Base-by-base conservation (phyloP, 2,113 vertebrate genomes). In the human (Homo sapiens) region DNA sequence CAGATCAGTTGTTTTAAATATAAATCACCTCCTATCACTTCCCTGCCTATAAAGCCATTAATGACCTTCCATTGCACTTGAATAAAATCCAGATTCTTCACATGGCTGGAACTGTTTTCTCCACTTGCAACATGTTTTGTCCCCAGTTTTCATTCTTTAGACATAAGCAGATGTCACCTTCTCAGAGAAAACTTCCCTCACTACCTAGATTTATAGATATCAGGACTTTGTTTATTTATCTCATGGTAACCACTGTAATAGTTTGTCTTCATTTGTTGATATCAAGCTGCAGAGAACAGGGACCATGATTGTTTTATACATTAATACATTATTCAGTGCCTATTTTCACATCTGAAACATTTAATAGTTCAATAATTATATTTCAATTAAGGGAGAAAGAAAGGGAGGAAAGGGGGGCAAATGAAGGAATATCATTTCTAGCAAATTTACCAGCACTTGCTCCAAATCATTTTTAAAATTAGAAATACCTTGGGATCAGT, bases 381-480 rank as follows among this genome's bases (percentile, higher is more conserved):
- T 38, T 83, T 96, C 43, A 80, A 82, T 93, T 14, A 90, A 40
- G 40, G 13, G 96, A 22, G 16, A 61, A 18, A 59, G 81, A 12
- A 43, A 83, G 5, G 1, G 32, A 73, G 5, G 78, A 22, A 43
- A 14, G 61, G 5, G 8, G 17, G 43, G 61, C 8, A 10, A 64
- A 52, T 25, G 38, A 50, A 40, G 1, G 9, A 76, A 79, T 43
- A 38, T 57, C 6, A 76, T 64, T 87, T 76, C 11, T 10, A 90
- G 3, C 5, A 88, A 90, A 78, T 95, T 17, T 79, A 76, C 12
- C 8, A 92, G 10, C 9, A 70, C 61, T 92, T 57, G 11, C 35
- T 72, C 20, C 23, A 92, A 91, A 86, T 93, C 52, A 70, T 9
- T 75, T 70, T 97, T 73, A 91, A 90, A 96, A 72, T 43, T 94